Base-by-base conservation (phyloP, 2,113 vertebrate genomes). In the Mustelus asterias region DNA sequence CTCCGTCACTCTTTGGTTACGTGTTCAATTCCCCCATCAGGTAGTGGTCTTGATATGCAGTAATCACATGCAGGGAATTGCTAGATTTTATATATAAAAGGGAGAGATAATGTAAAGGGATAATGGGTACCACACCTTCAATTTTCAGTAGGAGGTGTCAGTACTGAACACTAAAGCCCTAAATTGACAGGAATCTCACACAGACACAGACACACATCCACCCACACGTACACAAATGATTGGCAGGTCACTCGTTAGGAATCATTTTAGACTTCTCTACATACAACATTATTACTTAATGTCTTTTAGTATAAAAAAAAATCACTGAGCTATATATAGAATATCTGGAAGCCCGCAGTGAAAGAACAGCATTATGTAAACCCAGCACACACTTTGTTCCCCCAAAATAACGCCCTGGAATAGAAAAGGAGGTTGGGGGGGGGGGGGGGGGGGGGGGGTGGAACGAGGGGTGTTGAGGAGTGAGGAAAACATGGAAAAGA, bases 271-370 rank as follows among this genome's bases (percentile, higher is more conserved):
- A 93, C 7, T 63, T 18, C 4, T 29, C 58, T 63, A 93, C 16
- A 65, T 65, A 90, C 86, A 89, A 89, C 88, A 90, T 90, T 54
- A 65, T 93, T 60, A 92, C 88, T 58, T 89, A 90, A 65, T 65
- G 60, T 37, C 33, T 41, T 37, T 93, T 65, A n/a, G 63, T 63
- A 88, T n/a, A 65, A 65, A 93, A 65, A n/a, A 65, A 65, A n/a
- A 16, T 93, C 60, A 65, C 48, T 65, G 33, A 92, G 89, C 80
- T 67, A 65, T n/a, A n/a, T n/a, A 20, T n/a, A 93, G 60, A 37
- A 65, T 93, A 93, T 5, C 89, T 65, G 89, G 89, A 93, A 93
- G 89, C n/a, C 89, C 80, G 1, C 58, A 89, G 29, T n/a, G 54
- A 58, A 92, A n/a, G 22, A 92, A 92, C 88, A 92, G 88, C 54